These are phyloP conservation scores for Drosophila subsilvestris DNA, from an alignment of 2,888 invertebrate species.

Conservation along the genomic window DNA sequence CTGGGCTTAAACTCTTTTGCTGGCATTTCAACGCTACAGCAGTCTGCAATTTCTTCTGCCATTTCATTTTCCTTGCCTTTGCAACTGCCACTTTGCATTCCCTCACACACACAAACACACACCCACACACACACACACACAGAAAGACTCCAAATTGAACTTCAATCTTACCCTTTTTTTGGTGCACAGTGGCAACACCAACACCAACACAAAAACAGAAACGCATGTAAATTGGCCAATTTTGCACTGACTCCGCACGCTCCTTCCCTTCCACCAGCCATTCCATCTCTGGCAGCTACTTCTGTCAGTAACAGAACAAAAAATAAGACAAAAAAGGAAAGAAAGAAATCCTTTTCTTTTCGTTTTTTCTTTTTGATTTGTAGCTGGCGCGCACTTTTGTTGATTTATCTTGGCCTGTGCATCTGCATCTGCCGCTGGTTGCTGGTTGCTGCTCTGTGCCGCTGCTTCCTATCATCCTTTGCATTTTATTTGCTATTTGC, in stretches of 20 bases:
- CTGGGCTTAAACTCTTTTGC: conserved; percentile 74
- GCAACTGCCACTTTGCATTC: conserved; percentile 64
- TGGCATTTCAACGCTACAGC: conserved; percentile 55
- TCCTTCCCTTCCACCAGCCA: conserved; percentile 9
- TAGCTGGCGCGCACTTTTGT: conserved; percentile 62
- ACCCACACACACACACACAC: conserved; percentile 21
- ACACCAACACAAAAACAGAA: conserved; percentile 48
- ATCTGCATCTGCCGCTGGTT: neutral
- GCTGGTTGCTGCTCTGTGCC: neutral
- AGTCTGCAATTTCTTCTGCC: conserved; percentile 35
- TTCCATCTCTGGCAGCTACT: conserved; percentile 8
- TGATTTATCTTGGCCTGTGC: conserved; percentile 42
- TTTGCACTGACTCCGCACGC: conserved; percentile 55
- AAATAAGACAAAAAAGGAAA: conserved; percentile 16
- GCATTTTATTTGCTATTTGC: conserved; percentile 58
- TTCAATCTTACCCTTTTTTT: conserved; percentile 60
- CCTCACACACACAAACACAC: conserved; percentile 16
- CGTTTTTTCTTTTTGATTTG: conserved; percentile 65
- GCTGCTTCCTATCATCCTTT: conserved; percentile 6
- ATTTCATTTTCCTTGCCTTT: conserved; percentile 19
- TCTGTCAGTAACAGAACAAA: conserved; percentile 12
- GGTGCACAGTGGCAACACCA: conserved; percentile 9
- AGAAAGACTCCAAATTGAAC: conserved; percentile 62
- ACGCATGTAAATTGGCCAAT: conserved; percentile 79
- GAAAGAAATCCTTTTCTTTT: conserved; percentile 64